These are phyloP conservation scores for Yasuhikotakia modesta DNA, from an alignment of 2,797 vertebrate genomes.

Conservation along the genomic window DNA sequence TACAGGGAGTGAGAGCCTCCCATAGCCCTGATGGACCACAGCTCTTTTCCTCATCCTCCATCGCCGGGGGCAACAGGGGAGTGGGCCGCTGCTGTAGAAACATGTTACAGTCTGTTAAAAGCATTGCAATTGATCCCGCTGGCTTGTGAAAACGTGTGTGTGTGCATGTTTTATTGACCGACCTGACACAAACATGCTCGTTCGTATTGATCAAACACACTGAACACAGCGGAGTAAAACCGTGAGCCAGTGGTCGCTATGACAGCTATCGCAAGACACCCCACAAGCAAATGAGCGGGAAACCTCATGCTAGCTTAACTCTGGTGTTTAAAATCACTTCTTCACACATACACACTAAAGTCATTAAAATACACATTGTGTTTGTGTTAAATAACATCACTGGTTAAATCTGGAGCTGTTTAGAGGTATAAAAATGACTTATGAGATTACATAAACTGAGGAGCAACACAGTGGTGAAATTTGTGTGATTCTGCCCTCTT, in stretches of 20 bases:
- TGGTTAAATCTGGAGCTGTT: slow-evolving; percentile 42
- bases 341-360: no score
- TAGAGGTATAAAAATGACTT: slow-evolving; percentile 53
- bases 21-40: slow-evolving; percentile 92
- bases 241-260: not conserved
- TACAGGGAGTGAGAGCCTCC: slow-evolving; percentile 94
- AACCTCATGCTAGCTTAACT: no score
- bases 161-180: slow-evolving; percentile 45
- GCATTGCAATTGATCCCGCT: slow-evolving; percentile 19
- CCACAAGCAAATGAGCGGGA: not conserved
- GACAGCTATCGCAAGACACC: no score
- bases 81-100: slow-evolving; percentile 77
- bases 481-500: slow-evolving; percentile 39
- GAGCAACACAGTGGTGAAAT: not conserved
- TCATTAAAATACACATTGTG: no score
- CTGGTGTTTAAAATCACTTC: no score
- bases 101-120: no score
- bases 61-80: slow-evolving; percentile 77
- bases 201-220: slow-evolving; percentile 22
- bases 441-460: slow-evolving; percentile 54
- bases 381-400: slow-evolving; percentile 37
- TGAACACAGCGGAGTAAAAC: not conserved
- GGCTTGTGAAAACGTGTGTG: slow-evolving; percentile 56
- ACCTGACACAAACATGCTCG: slow-evolving; percentile 23
- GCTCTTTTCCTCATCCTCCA: slow-evolving; percentile 87